Conservation (phyloP, 1,140 invertebrate genomes). For the Gonatopus flavifemur region DNA sequence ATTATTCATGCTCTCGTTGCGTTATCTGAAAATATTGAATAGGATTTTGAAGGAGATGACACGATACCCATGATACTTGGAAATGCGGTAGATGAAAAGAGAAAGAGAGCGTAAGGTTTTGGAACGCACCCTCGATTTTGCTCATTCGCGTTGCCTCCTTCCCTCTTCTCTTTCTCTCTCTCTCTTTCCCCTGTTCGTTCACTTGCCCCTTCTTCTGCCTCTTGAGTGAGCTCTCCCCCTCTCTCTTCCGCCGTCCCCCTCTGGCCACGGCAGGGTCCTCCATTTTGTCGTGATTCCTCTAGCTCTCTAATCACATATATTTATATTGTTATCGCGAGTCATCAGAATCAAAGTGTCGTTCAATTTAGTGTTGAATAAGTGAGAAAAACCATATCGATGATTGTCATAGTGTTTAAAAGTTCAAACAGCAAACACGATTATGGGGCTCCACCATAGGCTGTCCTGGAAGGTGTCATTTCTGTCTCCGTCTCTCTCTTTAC, state of each 20-base stretch:
- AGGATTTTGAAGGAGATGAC: too few species aligned
- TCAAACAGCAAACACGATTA: conserved; percentile 38
- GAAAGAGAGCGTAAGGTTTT: too few species aligned
- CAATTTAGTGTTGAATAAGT: conserved; percentile 20
- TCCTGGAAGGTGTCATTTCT: conserved; percentile 43
- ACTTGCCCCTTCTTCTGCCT: conserved; percentile 11
- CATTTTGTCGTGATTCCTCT: conserved; percentile 55
- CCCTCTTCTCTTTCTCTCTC: not conserved
- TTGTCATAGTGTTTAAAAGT: conserved; percentile 34
- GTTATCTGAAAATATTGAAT: too few species aligned
- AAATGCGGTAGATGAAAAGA: too few species aligned
- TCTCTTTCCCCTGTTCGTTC: not conserved
- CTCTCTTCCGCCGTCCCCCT: conserved; percentile 20
- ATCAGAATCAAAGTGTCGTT: conserved; percentile 21
- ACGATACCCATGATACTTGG: too few species aligned
- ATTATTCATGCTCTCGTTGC: too few species aligned
- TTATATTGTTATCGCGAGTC: conserved; percentile 32
- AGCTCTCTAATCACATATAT: conserved; percentile 42
- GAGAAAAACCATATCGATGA: conserved; percentile 34
- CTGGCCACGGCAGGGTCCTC: conserved; percentile 33
- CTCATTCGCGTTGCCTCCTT: conserved; percentile 19
- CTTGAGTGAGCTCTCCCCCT: not conserved
- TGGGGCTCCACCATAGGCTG: conserved; percentile 41
- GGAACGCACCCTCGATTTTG: conserved; percentile 8
- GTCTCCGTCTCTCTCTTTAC: conserved; percentile 21